Conservation (phyloP, 2,113 vertebrate genomes). For the Psephotus haematonotus region DNA sequence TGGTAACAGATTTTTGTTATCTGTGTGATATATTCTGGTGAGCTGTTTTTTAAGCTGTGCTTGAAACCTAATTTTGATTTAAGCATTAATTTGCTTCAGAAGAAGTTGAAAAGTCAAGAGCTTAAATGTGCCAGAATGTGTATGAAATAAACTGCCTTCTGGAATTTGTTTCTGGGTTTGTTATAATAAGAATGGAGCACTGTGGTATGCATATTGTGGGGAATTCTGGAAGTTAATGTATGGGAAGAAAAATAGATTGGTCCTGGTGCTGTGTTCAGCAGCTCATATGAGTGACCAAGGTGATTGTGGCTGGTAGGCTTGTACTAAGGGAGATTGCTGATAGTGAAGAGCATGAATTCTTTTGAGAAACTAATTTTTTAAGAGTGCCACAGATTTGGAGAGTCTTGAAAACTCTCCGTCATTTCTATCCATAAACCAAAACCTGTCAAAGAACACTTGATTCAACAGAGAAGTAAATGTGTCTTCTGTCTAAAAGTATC, state of each 20-base stretch:
- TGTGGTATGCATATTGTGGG: neutral
- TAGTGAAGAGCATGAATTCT: neutral
- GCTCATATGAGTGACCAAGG: neutral
- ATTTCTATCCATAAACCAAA: neutral
- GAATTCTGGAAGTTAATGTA: neutral
- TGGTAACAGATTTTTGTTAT: neutral
- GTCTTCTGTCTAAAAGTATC: slow-evolving; percentile 16
- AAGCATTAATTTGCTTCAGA: neutral
- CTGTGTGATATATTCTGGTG: neutral
- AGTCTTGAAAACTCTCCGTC: neutral
- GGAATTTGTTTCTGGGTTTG: slow-evolving; percentile 16
- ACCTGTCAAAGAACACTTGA: neutral
- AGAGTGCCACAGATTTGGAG: neutral
- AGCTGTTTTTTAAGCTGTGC: neutral
- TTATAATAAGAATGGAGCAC: neutral
- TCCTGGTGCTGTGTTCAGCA: neutral
- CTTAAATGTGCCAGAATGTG: neutral
- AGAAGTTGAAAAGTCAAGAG: neutral
- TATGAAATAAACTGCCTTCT: neutral
- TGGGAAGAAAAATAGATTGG: neutral
- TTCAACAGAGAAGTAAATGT: slow-evolving; percentile 8
- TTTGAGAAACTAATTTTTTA: neutral
- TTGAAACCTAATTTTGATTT: neutral
- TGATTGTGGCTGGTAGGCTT: neutral
- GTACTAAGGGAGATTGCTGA: neutral